These are phyloP conservation scores for Mimumesa dahlbomi DNA, from an alignment of 2,888 invertebrate species.

Conservation along the genomic window DNA sequence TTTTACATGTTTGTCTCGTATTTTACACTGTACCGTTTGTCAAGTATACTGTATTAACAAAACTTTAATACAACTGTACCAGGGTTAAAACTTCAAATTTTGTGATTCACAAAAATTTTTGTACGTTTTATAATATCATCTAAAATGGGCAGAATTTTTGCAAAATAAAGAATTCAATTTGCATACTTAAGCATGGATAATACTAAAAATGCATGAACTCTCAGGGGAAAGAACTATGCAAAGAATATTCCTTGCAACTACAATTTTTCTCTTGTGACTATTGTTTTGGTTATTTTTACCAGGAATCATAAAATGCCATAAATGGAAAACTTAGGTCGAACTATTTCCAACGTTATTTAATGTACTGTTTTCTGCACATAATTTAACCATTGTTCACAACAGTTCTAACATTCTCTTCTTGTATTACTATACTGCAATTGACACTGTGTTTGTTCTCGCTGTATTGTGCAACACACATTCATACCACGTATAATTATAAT, in stretches of 20 bases:
- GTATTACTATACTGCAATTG: not conserved
- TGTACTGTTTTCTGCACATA: not conserved
- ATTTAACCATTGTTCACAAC: not conserved
- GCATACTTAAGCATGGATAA: too few species aligned
- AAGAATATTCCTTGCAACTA: too few species aligned
- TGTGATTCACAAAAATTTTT: not conserved
- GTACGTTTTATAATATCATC: not conserved
- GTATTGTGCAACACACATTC: not conserved
- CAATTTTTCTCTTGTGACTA: too few species aligned
- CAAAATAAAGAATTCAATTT: too few species aligned
- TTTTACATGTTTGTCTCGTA: not conserved
- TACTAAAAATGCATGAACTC: too few species aligned
- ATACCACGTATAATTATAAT: conserved; percentile 8
- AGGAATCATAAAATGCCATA: too few species aligned
- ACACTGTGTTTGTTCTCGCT: not conserved
- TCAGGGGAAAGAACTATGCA: too few species aligned
- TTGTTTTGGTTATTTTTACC: too few species aligned
- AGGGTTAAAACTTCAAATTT: not conserved
- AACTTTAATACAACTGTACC: not conserved
- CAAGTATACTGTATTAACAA: not conserved
- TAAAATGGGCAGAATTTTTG: too few species aligned
- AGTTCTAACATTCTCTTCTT: not conserved
- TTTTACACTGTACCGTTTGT: conserved; percentile 7
- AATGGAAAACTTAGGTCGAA: too few species aligned
- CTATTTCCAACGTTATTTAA: not conserved